These are phyloP conservation scores for Maylandia zebra DNA, from an alignment of 2,113 vertebrate genomes.

Conservation along the genomic window DNA sequence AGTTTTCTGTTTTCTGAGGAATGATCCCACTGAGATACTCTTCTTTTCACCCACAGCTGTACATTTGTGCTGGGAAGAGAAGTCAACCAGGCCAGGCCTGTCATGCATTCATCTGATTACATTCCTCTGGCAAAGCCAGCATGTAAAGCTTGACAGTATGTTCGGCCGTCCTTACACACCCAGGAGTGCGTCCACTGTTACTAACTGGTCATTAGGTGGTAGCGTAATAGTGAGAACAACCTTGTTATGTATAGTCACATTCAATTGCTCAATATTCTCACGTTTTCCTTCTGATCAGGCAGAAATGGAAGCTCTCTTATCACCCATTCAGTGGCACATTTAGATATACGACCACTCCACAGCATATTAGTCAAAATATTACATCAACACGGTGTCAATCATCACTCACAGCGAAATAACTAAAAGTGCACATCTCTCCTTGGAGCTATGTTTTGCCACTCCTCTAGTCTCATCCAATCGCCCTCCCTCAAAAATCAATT, in stretches of 20 bases:
- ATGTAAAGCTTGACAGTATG: conserved; percentile 6
- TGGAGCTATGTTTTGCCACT: neutral
- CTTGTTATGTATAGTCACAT: conserved; percentile 5
- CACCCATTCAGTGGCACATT: neutral
- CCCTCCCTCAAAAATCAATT: neutral
- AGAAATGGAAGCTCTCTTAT: neutral
- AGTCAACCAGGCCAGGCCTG: conserved; percentile 24
- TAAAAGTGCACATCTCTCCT: neutral
- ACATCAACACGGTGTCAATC: neutral
- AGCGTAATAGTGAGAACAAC: neutral
- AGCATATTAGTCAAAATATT: neutral
- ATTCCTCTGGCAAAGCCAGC: conserved; percentile 40
- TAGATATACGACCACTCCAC: neutral
- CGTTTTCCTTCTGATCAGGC: neutral
- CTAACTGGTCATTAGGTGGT: conserved; percentile 17
- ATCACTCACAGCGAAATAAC: neutral
- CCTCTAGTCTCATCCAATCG: neutral
- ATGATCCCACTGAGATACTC: neutral
- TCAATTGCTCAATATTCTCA: neutral
- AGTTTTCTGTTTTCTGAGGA: neutral
- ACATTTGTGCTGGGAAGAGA: neutral
- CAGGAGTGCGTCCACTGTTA: neutral
- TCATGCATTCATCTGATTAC: conserved; percentile 20
- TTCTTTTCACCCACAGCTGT: neutral
- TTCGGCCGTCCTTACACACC: neutral